These are phyloP conservation scores for Morone chrysops DNA, from an alignment of 2,113 vertebrate genomes.

Conservation along the genomic window DNA sequence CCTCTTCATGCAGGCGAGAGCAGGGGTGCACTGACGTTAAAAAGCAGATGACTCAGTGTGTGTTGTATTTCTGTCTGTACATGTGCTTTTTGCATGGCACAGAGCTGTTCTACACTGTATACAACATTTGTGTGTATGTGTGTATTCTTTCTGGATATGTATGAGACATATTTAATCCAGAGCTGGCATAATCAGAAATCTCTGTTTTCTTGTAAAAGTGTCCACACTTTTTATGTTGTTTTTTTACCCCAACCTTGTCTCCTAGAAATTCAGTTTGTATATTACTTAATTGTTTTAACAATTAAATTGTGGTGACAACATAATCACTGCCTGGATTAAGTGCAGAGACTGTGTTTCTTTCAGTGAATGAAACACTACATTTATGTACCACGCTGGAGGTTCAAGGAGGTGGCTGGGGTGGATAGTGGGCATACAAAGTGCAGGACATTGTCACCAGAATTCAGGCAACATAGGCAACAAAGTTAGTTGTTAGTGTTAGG, in stretches of 20 bases:
- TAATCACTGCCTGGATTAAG: too few species aligned
- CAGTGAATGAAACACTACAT: too few species aligned
- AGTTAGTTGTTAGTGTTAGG: too few species aligned
- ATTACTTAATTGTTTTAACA: too few species aligned
- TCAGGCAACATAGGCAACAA: too few species aligned
- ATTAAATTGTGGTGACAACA: too few species aligned
- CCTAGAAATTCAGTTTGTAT: too few species aligned
- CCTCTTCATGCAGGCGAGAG: conserved; percentile 75
- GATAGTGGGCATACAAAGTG: too few species aligned
- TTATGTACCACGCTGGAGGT: too few species aligned
- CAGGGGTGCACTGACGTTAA: conserved; percentile 64
- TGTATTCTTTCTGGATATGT: conserved; percentile 28
- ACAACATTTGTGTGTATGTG: neutral
- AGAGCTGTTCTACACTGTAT: conserved; percentile 51
- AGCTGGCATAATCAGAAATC: neutral
- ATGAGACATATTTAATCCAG: conserved; percentile 3
- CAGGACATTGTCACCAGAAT: too few species aligned
- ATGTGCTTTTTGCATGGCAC: conserved; percentile 32
- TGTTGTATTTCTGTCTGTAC: conserved; percentile 60
- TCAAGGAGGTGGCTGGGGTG: too few species aligned
- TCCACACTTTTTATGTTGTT: neutral
- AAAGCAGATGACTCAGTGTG: conserved; percentile 69
- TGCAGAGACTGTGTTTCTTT: too few species aligned
- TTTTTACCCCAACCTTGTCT: neutral
- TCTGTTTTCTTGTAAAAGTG: neutral